Conservation (phyloP, 2,888 invertebrate genomes). For the Phragmatobia fuliginosa region DNA sequence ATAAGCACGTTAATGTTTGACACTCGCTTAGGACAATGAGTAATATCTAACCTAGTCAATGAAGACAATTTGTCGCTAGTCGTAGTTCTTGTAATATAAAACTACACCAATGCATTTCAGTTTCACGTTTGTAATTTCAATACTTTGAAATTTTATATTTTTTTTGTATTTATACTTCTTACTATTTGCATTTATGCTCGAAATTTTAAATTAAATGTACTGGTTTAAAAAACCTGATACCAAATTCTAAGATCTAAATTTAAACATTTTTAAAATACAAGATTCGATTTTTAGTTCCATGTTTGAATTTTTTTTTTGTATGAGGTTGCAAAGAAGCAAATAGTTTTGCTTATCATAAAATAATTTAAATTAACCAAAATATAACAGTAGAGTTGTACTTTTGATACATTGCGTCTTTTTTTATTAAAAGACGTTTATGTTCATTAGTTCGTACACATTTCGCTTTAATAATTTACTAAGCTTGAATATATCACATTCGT, state of each 20-base stretch:
- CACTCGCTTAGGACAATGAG: constrained; percentile 10
- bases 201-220: constrained; percentile 27
- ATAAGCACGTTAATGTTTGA: neutral
- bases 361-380: constrained; percentile 31
- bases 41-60: constrained; percentile 72
- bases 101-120: constrained; percentile 69
- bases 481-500: constrained; percentile 28
- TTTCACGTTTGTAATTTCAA: constrained; percentile 57
- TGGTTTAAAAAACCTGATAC: constrained; percentile 12
- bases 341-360: constrained; percentile 30
- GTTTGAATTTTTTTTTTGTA: constrained; percentile 25
- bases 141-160: constrained; percentile 41
- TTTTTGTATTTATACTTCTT: too few species aligned
- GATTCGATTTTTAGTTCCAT: constrained; percentile 12
- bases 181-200: constrained; percentile 45
- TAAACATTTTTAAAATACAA: constrained; percentile 12
- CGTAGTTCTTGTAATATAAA: constrained; percentile 54
- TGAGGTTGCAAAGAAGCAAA: constrained; percentile 17
- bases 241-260: constrained; percentile 11
- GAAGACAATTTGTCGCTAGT: constrained; percentile 62
- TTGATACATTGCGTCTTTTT: constrained; percentile 74
- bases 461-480: constrained; percentile 51
- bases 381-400: constrained; percentile 57
- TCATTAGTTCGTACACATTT: constrained; percentile 62
- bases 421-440: constrained; percentile 68